Evolutionary conservation across 2,113 vertebrate species (phyloP), one percentile per base, ranked within the genome.

Genomic region (Platycercus adscitus): DNA sequence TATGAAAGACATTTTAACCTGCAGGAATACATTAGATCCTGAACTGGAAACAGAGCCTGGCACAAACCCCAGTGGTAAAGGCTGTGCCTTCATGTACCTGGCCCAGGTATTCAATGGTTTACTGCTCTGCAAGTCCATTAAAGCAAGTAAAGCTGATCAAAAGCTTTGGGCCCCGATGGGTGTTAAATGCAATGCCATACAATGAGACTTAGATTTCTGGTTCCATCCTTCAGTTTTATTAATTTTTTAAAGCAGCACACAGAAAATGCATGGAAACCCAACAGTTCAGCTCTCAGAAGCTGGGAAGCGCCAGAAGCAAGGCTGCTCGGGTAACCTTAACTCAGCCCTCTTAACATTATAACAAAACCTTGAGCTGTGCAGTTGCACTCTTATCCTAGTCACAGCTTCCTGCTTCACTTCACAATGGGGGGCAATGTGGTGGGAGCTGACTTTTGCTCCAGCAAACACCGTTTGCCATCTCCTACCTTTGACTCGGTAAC

Each of bases 61-160:
- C 24, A 56, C 15, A n/a, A 81, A 80, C 35, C 5, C 15, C 20
- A 17, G 13, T 15, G 14, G 13, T 43, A 64, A 92, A 72, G 31
- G 43, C 43, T 29, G 65, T 50, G 35, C 9, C 31, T 10, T 72
- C 0, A 0, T 1, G 1, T 55, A 16, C n/a, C 64, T 47, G 35
- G 21, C 41, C n/a, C 26, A 35, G 25, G 7, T 50, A 21, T 41
- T 77, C 44, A 11, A 29, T 4, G 41, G 3, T 25, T 89, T 61
- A 49, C 21, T 88, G 47, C 19, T 60, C 50, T 68, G 5, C 29
- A 55, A 50, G 50, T 63, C 60, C 39, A 37, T 43, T 75, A 83
- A 81, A 56, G 18, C 35, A 70, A 35, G 10, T 18, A 76, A 79
- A 83, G 31, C 46, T 49, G 29, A 44, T 10, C 24, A 50, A 55